Base-by-base conservation (phyloP, 2,888 invertebrate genomes). In the Perithous albicinctus region DNA sequence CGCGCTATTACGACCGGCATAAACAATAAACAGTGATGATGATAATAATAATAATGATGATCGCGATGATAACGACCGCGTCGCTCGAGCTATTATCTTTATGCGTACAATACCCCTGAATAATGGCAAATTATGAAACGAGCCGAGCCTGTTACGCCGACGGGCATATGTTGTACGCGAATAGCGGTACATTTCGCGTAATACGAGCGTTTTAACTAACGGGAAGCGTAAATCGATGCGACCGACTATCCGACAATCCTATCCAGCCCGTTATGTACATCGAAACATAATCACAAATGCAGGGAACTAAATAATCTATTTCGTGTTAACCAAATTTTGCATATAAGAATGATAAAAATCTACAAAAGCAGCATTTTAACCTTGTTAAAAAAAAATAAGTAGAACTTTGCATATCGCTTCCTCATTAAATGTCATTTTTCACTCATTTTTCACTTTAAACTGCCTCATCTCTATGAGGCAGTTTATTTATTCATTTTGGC, bases 1-100 rank as follows among this genome's bases (percentile, higher is more conserved):
- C 69, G 66, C 35, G 20, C 35, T 59, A 35, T 43, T 23, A 46
- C 46, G 32, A 3, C 15, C 20, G 12, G 67, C 61, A 41, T 69
- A 69, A 77, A 77, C 51, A 77, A 77, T 61, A 63, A 56, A 56
- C 54, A 15, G 46, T n/a, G n/a, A n/a, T n/a, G n/a, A 15, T 59
- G 48, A 59, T 18, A 23, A 69, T 63, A 18, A 35, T 20, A 35
- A 61, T 48, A 48, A 51, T 26, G 15, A 56, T 7, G 5, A 76
- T 46, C 46, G 61, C 12, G 41, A 69, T 48, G 48, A 69, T 76
- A 56, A 56, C 66, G 29, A 66, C 41, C 61, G 48, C 26, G 43
- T 10, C 29, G 10, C 41, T 56, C 48, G 46, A 69, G 20, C 76
- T 23, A 64, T 74, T 38, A 74, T 63, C 51, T 63, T 63, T 61